These are phyloP conservation scores for Nematolebias whitei DNA, from an alignment of 2,113 vertebrate genomes.

Conservation along the genomic window DNA sequence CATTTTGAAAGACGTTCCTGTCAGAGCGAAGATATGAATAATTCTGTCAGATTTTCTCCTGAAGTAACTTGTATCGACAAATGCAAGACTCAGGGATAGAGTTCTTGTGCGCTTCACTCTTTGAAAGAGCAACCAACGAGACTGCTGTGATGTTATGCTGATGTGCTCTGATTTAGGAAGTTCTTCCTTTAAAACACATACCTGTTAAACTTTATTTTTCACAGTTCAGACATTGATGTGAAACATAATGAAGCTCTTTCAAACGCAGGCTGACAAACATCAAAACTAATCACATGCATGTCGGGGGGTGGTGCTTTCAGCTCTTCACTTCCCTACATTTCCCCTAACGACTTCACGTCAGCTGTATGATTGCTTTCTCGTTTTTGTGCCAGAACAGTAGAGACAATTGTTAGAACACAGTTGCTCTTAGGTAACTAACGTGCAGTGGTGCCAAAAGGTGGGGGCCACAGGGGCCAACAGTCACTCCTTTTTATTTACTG, in stretches of 20 bases:
- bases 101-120: background rate
- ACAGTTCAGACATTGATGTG: background rate
- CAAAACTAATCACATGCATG: background rate
- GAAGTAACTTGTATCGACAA: slow-evolving; percentile 32
- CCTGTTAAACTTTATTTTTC: slow-evolving; percentile 10
- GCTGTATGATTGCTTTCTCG: background rate
- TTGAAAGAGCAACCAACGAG: background rate
- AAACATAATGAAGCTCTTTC: slow-evolving; percentile 17
- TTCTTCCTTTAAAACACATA: background rate
- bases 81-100: background rate
- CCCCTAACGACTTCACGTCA: background rate
- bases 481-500: too few species aligned
- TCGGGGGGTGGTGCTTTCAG: background rate
- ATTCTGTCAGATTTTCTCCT: slow-evolving; percentile 42
- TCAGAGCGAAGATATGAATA: slow-evolving; percentile 44
- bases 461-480: too few species aligned
- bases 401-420: too few species aligned
- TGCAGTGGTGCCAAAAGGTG: too few species aligned
- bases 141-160: slow-evolving; percentile 4
- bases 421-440: too few species aligned
- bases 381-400: background rate
- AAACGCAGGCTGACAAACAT: slow-evolving; percentile 12
- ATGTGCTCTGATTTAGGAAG: background rate
- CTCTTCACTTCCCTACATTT: background rate
- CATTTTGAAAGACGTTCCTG: slow-evolving; percentile 23